Evolutionary conservation across 2,113 vertebrate genomes (phyloP).

Genomic region (Phodopus roborovskii): DNA sequence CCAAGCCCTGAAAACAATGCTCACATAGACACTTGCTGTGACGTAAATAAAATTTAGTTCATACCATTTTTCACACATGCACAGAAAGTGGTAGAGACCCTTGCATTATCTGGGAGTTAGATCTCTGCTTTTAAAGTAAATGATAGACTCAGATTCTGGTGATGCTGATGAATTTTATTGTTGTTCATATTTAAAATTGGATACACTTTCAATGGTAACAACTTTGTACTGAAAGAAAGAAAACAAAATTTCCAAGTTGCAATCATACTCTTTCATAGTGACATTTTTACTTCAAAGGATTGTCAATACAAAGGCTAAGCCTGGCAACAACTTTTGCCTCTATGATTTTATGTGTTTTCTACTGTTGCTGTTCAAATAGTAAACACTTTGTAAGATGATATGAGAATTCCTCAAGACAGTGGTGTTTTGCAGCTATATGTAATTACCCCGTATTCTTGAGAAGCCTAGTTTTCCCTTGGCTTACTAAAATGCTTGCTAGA

Average conservation of each 20-base stretch:
- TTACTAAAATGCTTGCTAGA: slow-evolving; percentile 28
- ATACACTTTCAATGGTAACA: background rate
- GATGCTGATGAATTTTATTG: background rate
- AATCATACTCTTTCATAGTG: background rate
- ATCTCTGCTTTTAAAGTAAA: slow-evolving; percentile 13
- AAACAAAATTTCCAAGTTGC: slow-evolving; percentile 30
- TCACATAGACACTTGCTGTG: background rate
- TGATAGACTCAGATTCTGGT: background rate
- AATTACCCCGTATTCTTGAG: slow-evolving; percentile 52
- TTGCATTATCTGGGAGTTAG: background rate
- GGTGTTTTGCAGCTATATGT: background rate
- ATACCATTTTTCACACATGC: background rate
- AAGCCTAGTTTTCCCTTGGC: background rate
- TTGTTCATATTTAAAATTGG: slow-evolving; percentile 5
- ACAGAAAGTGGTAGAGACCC: background rate
- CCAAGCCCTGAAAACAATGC: background rate
- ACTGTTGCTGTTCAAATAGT: background rate
- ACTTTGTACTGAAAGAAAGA: background rate
- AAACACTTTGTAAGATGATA: background rate
- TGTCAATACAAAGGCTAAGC: background rate
- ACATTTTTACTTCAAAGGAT: background rate
- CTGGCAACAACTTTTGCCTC: background rate
- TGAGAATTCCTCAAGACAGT: background rate
- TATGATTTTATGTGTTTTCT: slow-evolving; percentile 12
- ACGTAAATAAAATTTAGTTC: background rate